Conservation (phyloP, 2,113 vertebrate genomes). For the Strix uralensis region DNA sequence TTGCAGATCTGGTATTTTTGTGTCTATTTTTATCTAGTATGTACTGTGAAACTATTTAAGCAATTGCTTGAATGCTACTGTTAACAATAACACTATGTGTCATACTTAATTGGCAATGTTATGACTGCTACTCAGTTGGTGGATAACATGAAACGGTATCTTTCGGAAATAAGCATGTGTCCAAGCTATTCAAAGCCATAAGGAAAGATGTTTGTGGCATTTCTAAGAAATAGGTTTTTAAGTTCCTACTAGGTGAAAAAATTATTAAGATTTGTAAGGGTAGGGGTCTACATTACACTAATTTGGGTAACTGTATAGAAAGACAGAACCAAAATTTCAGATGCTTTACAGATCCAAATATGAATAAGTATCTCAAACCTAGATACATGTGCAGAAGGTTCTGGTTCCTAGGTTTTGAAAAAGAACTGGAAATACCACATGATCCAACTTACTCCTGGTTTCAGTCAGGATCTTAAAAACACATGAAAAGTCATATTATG, state of each 20-base stretch:
- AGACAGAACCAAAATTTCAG: not conserved
- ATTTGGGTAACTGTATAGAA: not conserved
- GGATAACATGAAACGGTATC: not conserved
- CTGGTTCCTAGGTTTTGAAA: not conserved
- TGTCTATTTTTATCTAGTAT: not conserved
- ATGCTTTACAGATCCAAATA: not conserved
- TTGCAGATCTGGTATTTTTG: not conserved
- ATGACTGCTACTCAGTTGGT: not conserved
- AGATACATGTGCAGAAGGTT: not conserved
- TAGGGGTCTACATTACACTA: not conserved
- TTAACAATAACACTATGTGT: not conserved
- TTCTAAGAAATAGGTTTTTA: not conserved
- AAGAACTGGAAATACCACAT: not conserved
- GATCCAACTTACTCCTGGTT: not conserved
- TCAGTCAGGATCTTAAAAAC: not conserved
- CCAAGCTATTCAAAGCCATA: not conserved
- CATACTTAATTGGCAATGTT: not conserved
- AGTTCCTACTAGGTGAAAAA: not conserved
- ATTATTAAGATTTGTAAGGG: not conserved
- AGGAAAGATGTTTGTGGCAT: not conserved
- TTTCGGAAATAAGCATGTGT: not conserved
- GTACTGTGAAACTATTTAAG: not conserved
- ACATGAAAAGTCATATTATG: rapidly evolving
- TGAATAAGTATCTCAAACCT: not conserved
- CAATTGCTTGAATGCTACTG: not conserved